Conservation (phyloP, 2,797 vertebrate species). For the Saxicola maurus region DNA sequence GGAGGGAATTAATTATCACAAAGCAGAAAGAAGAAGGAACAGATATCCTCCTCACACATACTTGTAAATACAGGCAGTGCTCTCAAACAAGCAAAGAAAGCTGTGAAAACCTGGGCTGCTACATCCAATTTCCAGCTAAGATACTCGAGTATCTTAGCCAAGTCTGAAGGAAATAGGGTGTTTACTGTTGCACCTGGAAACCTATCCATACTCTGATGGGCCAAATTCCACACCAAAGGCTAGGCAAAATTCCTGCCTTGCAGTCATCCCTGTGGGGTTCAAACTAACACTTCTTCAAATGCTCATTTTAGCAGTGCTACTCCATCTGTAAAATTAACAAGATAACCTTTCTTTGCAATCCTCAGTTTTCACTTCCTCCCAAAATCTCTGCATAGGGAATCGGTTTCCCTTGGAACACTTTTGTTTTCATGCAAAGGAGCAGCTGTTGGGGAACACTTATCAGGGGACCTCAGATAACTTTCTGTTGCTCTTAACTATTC, state of each 20-base stretch:
- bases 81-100: not conserved
- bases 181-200: not conserved
- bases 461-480: not conserved
- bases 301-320: not conserved
- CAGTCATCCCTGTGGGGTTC: not conserved
- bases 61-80: not conserved
- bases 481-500: not conserved
- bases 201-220: not conserved
- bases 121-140: not conserved
- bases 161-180: not conserved
- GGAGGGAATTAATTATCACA: slow-evolving; percentile 51
- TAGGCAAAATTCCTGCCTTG: not conserved
- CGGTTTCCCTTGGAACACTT: not conserved
- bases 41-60: not conserved
- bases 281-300: not conserved
- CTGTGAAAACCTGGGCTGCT: not conserved
- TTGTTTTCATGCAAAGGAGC: not conserved
- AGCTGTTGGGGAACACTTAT: not conserved
- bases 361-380: not conserved
- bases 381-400: not conserved
- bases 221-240: not conserved
- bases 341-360: not conserved
- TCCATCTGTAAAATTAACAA: not conserved
- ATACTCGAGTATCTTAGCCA: not conserved
- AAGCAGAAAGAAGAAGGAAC: not conserved